A percentile compares a stretch with the other conserved stretches of the same genome.
Conservation (phyloP, 2,797 vertebrate species). For the Clarias pachynema region DNA sequence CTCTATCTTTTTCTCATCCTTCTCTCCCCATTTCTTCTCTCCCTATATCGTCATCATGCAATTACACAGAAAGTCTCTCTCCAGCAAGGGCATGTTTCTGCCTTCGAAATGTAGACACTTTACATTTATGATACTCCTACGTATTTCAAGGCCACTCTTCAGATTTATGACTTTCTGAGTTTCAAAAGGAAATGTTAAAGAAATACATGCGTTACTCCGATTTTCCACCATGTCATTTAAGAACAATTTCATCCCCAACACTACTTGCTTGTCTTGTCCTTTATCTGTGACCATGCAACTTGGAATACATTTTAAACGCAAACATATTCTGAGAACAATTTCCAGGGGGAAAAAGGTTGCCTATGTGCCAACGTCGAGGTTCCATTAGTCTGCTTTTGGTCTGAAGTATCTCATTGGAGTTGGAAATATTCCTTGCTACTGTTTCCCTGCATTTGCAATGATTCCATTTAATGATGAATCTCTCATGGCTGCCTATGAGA, state of each 20-base stretch:
- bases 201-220: background rate
- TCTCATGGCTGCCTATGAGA: slow-evolving; percentile 12
- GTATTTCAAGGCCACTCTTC: slow-evolving; percentile 32
- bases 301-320: background rate
- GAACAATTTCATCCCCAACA: background rate
- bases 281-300: background rate
- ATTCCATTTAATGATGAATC: slow-evolving; percentile 37
- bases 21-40: slow-evolving; percentile 41
- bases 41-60: slow-evolving; percentile 62
- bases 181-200: background rate
- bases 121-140: slow-evolving; percentile 48
- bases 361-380: background rate
- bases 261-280: background rate
- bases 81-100: slow-evolving; percentile 45
- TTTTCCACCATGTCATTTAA: background rate
- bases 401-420: slow-evolving; percentile 35
- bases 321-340: background rate
- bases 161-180: slow-evolving; percentile 11
- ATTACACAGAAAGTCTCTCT: slow-evolving; percentile 52
- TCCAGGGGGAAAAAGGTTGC: background rate
- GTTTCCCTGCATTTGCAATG: slow-evolving; percentile 29
- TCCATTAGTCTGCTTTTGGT: slow-evolving; percentile 22
- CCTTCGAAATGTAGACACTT: slow-evolving; percentile 51
- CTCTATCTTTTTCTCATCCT: slow-evolving; percentile 12
- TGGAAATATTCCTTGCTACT: slow-evolving; percentile 49